Conservation (phyloP, 2,113 vertebrate genomes). For the Sinocyclocheilus anophthalmus region DNA sequence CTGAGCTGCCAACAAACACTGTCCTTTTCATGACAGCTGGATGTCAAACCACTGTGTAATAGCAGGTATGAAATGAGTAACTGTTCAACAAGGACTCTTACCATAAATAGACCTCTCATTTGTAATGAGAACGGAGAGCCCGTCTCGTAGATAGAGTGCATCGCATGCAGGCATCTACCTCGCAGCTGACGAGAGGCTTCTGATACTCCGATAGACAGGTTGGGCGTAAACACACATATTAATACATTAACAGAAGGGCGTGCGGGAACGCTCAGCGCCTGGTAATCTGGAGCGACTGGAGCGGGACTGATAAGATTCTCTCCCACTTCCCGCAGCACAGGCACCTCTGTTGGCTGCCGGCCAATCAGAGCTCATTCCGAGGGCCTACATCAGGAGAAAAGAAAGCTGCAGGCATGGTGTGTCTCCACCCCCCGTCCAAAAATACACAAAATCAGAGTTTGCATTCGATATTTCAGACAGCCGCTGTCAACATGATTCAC, state of each 20-base stretch:
- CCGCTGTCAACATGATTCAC: constrained; percentile 81
- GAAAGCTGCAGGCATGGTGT: constrained; percentile 66
- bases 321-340: constrained; percentile 62
- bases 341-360: constrained; percentile 68
- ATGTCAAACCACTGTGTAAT: constrained; percentile 19
- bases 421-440: constrained; percentile 70
- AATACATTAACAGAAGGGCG: constrained; percentile 65
- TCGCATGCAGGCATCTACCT: constrained; percentile 42
- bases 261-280: constrained; percentile 59
- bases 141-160: constrained; percentile 23
- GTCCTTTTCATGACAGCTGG: constrained; percentile 24
- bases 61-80: background rate
- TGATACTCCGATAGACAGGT: constrained; percentile 51
- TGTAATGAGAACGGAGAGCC: constrained; percentile 25
- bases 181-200: constrained; percentile 38
- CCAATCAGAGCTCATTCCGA: constrained; percentile 69
- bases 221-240: constrained; percentile 55
- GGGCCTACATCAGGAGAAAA: constrained; percentile 67
- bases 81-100: constrained; percentile 17
- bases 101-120: constrained; percentile 30
- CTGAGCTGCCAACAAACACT: constrained; percentile 8
- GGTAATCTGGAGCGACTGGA: constrained; percentile 69
- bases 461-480: constrained; percentile 76
- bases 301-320: constrained; percentile 70
- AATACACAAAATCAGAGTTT: constrained; percentile 77